phyloP scores from a whole-genome alignment of 2,113 vertebrate genomes.

The Plectropomus leopardus region DNA sequence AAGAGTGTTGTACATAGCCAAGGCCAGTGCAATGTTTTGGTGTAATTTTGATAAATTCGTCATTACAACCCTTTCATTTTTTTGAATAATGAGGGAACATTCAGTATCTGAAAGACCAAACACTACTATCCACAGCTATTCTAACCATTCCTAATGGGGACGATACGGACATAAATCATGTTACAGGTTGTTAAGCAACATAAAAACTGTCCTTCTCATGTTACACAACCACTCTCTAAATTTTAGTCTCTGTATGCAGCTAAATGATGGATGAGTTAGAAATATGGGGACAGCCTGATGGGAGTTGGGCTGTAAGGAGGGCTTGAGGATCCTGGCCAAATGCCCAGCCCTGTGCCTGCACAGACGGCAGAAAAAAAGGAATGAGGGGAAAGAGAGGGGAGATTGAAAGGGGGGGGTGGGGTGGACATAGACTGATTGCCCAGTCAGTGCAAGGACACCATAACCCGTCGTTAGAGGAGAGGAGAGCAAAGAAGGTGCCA shows the following conservation, averaged over 20 bases:
- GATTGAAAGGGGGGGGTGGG: conserved; percentile 28
- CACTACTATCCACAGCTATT: not conserved
- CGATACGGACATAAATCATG: not conserved
- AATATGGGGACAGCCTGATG: conserved; percentile 11
- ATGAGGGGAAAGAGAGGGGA: not conserved
- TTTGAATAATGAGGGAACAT: not conserved
- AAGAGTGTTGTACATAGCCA: not conserved
- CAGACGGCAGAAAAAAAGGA: conserved; percentile 29
- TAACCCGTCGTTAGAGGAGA: not conserved
- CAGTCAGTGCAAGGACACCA: conserved; percentile 35
- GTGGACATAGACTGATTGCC: conserved; percentile 47
- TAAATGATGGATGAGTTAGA: conserved; percentile 43
- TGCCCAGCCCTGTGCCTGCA: conserved; percentile 51
- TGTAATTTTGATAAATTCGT: not conserved
- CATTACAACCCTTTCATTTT: not conserved
- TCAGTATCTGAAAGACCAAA: not conserved
- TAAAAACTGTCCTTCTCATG: not conserved
- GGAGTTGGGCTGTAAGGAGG: conserved; percentile 29
- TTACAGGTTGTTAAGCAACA: not conserved
- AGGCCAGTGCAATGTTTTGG: not conserved
- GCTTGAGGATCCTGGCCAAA: conserved; percentile 47
- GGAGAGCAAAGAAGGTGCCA: conserved; percentile 16
- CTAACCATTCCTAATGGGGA: not conserved
- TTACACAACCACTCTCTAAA: conserved; percentile 10
- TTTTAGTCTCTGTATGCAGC: conserved; percentile 7